Percentiles rank a stretch among this genome's conserved stretches.
phyloP scores from a whole-genome alignment of 2,888 invertebrate species.

The Tipula vernalis region DNA sequence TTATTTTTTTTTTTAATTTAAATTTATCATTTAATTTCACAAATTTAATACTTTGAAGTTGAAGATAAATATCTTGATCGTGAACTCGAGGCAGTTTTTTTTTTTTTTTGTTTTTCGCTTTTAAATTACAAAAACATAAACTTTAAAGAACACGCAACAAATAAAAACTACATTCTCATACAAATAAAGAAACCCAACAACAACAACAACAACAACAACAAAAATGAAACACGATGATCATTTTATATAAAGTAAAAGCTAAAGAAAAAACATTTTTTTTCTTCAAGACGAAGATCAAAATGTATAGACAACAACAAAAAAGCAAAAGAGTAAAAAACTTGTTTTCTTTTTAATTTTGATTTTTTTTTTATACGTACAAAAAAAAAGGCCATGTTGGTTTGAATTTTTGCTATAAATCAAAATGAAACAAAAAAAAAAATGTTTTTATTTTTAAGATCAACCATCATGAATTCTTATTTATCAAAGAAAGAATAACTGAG shows the following conservation, averaged over 20 bases:
- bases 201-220: not conserved
- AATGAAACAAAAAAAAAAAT: not conserved
- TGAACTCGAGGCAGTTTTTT: not conserved
- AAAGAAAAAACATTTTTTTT: not conserved
- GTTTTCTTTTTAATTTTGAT: not conserved
- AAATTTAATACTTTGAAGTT: not conserved
- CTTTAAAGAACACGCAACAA: not conserved
- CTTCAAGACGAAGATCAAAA: not conserved
- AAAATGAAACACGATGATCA: not conserved
- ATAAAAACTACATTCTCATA: not conserved
- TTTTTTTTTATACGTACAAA: not conserved
- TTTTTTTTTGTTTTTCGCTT: not conserved
- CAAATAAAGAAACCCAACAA: not conserved
- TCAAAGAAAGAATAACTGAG: not conserved
- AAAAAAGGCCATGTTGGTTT: slow-evolving; percentile 9
- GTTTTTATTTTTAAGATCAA: not conserved
- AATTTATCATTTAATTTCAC: not conserved
- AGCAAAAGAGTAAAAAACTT: not conserved
- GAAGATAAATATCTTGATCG: not conserved
- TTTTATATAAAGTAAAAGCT: not conserved
- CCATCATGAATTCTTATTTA: slow-evolving; percentile 7
- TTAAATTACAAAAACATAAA: not conserved
- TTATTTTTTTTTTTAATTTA: not conserved
- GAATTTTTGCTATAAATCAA: slow-evolving; percentile 5
- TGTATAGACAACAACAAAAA: not conserved